Evolutionary conservation across 2,888 invertebrate genomes (phyloP), one percentile per base, ranked within the genome.

Genomic region (Tenthredo mesomela): DNA sequence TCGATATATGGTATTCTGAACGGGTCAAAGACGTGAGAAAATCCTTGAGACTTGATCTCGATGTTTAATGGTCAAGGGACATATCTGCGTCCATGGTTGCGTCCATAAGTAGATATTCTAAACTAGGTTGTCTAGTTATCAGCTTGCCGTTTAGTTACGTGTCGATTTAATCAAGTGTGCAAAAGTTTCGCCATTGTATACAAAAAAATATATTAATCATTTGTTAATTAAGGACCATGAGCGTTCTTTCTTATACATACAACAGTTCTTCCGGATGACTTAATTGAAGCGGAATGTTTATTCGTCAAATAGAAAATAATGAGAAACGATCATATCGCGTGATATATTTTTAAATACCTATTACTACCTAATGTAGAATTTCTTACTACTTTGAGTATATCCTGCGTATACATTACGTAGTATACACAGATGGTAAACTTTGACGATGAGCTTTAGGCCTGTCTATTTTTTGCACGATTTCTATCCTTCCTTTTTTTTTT

Each of bases 1-100:
- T 73, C 40, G 40, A 73, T 73, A 73, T 73, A 54, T 33, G 25
- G 70, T 50, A 12, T 54, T 18, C 18, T 1, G 29, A 54, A 54
- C 29, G 25, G 50, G 77, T 77, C 77, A 54, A 10, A 77, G 33
- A 77, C 50, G 77, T 77, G 77, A 33, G 50, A 77, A 33, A 50
- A 77, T 25, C 77, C 77, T 54, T 54, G 77, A 40, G 77, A 77
- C 47, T 54, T 54, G 77, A 77, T 77, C 77, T 54, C 47, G 77
- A 77, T 77, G 12, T 77, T 54, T 54, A 77, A 77, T 33, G 77
- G 77, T 77, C 77, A 77, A 77, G 50, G 77, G 9, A 54, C 47
- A 5, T 50, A 7, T 54, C 6, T 43, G n/a, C 73, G 43, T 43
- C 40, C 73, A 40, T 73, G 21, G 1, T n/a, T 73, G n/a, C n/a